Evolutionary conservation across 2,113 vertebrate species (phyloP).

Genomic region (Xyrauchen texanus): DNA sequence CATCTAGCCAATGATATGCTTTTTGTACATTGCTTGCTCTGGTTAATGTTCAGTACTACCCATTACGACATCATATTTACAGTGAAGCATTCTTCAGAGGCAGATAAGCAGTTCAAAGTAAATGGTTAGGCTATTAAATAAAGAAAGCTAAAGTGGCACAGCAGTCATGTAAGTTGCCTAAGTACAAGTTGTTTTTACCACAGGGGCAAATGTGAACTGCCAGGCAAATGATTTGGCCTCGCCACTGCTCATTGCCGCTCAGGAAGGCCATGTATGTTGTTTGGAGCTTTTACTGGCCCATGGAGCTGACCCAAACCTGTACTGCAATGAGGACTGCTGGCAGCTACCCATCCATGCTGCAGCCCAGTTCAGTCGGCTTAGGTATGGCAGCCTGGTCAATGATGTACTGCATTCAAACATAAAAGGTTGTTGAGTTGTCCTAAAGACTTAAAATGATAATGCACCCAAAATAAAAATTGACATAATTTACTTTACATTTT

Average conservation of each 20-base stretch:
- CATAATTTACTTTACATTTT: too few relatives aligned
- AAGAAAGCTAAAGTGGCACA: too few relatives aligned
- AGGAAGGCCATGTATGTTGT: conserved; percentile 85
- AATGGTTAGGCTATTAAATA: conserved; percentile 24
- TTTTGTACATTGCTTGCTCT: too few relatives aligned
- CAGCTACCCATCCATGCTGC: conserved; percentile 93
- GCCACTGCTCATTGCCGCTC: conserved; percentile 90
- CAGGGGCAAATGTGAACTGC: conserved; percentile 85
- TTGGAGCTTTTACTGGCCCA: conserved; percentile 80
- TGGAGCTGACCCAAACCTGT: conserved; percentile 83
- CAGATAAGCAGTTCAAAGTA: too few relatives aligned
- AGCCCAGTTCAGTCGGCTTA: conserved; percentile 82
- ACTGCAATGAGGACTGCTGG: conserved; percentile 84
- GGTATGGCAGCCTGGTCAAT: conserved; percentile 68
- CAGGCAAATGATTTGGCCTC: conserved; percentile 88
- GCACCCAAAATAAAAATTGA: too few relatives aligned
- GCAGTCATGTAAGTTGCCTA: not conserved
- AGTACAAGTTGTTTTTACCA: conserved; percentile 14
- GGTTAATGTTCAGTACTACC: too few relatives aligned
- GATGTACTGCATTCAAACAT: not conserved
- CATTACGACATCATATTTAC: too few relatives aligned
- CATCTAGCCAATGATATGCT: too few relatives aligned
- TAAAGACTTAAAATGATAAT: too few relatives aligned
- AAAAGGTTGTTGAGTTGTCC: too few relatives aligned
- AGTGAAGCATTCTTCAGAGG: too few relatives aligned